Base-by-base conservation (phyloP, 2,888 invertebrate genomes). In the Zhengitettix transpicula region DNA sequence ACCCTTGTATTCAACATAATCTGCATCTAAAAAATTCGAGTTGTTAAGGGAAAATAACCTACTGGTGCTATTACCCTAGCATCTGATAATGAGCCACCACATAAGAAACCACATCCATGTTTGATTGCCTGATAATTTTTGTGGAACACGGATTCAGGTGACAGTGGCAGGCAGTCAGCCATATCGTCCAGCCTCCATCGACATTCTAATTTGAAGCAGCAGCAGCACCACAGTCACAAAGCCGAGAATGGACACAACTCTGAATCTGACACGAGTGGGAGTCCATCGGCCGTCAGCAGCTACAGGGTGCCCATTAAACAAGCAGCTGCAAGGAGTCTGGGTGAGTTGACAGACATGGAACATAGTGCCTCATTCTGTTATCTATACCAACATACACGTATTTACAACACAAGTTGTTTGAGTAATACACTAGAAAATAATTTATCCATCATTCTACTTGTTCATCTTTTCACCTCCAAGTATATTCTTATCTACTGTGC, bases 211-310 rank as follows among this genome's bases (percentile, higher is more conserved):
- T 9, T 41, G 15, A 55, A 41, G 41, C 55, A 55, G 55, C 47
- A n/a, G 47, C 53, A 53, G 53, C 53, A n/a, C n/a, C 17, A 55
- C n/a, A 14, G n/a, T 8, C 14, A 10, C 55, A 55, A 55, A 40
- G 17, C 55, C 14, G 55, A 14, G 11, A 40, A 40, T 40, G 40
- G 47, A 1, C 47, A 47, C 11, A 54, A 60, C 42, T 60, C 60
- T 9, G 60, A 60, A 14, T 60, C 60, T 9, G 60, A 60, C 42
- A 60, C 60, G 9, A 60, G 60, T 53, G 60, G 60, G 10, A 60
- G 60, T n/a, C 60, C 60, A 10, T 60, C 60, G 10, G 60, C 60
- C 52, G 56, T 57, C 41, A 60, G 60, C 40, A 60, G 60, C 44
- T 60, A 60, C 53, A 57, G 60, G 16, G 60, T 60, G 14, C 60